These are phyloP conservation scores for Xanthorhoe designata DNA, from an alignment of 2,888 invertebrate species.

Conservation along the genomic window DNA sequence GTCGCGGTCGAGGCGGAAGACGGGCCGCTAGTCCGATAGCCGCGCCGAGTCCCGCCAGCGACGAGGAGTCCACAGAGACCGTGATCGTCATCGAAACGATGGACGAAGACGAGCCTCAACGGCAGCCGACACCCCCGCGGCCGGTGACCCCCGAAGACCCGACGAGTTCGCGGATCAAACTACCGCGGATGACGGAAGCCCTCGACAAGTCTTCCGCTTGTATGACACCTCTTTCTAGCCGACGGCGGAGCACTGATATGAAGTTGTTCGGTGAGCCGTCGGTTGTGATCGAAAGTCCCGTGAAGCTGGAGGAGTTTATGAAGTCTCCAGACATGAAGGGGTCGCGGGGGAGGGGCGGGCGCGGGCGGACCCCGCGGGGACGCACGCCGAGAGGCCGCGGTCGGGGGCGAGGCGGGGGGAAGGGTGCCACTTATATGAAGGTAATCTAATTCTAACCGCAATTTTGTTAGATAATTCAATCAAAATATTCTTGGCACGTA, in stretches of 20 bases:
- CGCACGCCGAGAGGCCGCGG: slow-evolving; percentile 64
- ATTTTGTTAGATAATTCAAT: neutral
- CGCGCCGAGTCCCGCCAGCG: slow-evolving; percentile 36
- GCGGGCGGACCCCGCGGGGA: slow-evolving; percentile 48
- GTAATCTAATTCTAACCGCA: slow-evolving; percentile 38
- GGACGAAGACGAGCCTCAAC: slow-evolving; percentile 35
- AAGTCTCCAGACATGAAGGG: slow-evolving; percentile 61
- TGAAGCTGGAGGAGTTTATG: slow-evolving; percentile 59
- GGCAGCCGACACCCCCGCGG: slow-evolving; percentile 17
- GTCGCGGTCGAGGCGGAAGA: slow-evolving; percentile 70
- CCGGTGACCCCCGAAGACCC: slow-evolving; percentile 64
- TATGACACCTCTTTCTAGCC: slow-evolving; percentile 69
- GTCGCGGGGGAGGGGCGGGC: slow-evolving; percentile 56
- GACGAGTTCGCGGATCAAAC: slow-evolving; percentile 76
- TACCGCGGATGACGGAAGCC: slow-evolving; percentile 80
- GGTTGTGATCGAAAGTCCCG: slow-evolving; percentile 50
- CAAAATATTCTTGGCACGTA: neutral
- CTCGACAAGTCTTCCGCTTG: slow-evolving; percentile 74
- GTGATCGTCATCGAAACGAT: slow-evolving; percentile 41
- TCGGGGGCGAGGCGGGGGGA: slow-evolving; percentile 74
- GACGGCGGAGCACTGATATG: slow-evolving; percentile 58
- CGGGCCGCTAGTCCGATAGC: slow-evolving; percentile 48
- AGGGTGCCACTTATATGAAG: slow-evolving; percentile 69
- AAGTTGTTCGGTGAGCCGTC: slow-evolving; percentile 61
- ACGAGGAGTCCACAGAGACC: slow-evolving; percentile 38